Evolutionary conservation across 2,113 vertebrate genomes (phyloP).

Genomic region (Semnornis frantzii): DNA sequence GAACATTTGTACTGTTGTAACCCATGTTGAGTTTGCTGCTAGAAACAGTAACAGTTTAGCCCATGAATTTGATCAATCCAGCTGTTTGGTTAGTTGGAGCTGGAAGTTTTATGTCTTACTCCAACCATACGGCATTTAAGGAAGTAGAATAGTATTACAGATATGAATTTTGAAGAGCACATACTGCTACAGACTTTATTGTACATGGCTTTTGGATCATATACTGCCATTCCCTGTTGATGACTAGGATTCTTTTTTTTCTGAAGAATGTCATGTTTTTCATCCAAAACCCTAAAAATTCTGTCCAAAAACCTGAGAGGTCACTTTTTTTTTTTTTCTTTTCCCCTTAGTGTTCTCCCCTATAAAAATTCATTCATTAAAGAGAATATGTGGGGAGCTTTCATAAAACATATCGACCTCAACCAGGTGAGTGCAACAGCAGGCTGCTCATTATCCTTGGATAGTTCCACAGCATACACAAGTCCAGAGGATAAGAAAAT

Average conservation of each 20-base stretch:
- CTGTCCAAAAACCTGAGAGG: background rate
- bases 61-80: slow-evolving; percentile 2
- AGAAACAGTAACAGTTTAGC: background rate
- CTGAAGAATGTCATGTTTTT: background rate
- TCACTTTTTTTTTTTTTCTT: background rate
- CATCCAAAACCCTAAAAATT: background rate
- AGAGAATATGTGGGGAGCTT: slow-evolving; percentile 32
- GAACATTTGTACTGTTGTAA: background rate
- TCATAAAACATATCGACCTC: slow-evolving; percentile 21
- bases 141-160: background rate
- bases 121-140: background rate
- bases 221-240: background rate
- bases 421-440: slow-evolving; percentile 58
- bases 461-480: slow-evolving; percentile 12
- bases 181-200: background rate
- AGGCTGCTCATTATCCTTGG: slow-evolving; percentile 62
- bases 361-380: slow-evolving; percentile 29
- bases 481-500: slow-evolving; percentile 27
- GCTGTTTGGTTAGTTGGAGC: slow-evolving; percentile 31
- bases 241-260: background rate
- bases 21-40: background rate
- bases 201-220: background rate
- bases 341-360: background rate
- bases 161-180: background rate
- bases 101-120: slow-evolving; percentile 18